Evolutionary conservation across 1,140 invertebrate genomes (phyloP), one percentile per base, ranked within the genome.

Genomic region (Parasteatoda tepidariorum): DNA sequence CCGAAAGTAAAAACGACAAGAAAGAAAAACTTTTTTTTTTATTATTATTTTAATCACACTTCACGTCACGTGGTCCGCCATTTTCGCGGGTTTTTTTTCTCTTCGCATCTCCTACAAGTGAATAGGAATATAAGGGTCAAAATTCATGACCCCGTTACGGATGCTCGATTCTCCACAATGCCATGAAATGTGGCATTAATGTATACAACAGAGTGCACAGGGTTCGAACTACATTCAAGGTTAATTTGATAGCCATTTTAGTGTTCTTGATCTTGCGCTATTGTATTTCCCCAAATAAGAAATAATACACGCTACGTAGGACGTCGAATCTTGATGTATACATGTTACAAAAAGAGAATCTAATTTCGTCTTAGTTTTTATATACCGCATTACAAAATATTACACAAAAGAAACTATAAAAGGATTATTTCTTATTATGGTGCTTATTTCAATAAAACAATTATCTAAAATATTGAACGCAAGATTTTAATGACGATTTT

Each of bases 151-250:
- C 70, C 28, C 48, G 70, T 73, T 73, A 57, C 48, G 70, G 41
- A 48, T 59, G 28, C 30, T 24, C 70, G 70, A 48, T 73, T 73
- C 26, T 15, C 18, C 70, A 73, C 70, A 73, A 73, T 73, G 48
- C 26, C 26, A 73, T 73, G 38, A 55, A 57, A 57, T 73, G 48
- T 41, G 34, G 48, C 31, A 59, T 38, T 24, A 68, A 38, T 34
- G 26, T 34, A 48, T 34, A 38, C 66, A 68, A 30, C 15, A 13
- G 34, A 68, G 34, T 38, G 38, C 26, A 68, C 22, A 33, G 18
- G 24, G 28, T 33, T 22, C 64, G 18, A 1, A 48, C 9, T 48
- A 13, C 38, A 18, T 18, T 13, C 38, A 48, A 48, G 38, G 4
- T 48, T 48, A 48, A 48, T 41, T 41, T 41, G 18, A 48, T 48